Evolutionary conservation across 2,888 invertebrate genomes (phyloP), one percentile per base, ranked within the genome.

Genomic region (Microchrysa polita): DNA sequence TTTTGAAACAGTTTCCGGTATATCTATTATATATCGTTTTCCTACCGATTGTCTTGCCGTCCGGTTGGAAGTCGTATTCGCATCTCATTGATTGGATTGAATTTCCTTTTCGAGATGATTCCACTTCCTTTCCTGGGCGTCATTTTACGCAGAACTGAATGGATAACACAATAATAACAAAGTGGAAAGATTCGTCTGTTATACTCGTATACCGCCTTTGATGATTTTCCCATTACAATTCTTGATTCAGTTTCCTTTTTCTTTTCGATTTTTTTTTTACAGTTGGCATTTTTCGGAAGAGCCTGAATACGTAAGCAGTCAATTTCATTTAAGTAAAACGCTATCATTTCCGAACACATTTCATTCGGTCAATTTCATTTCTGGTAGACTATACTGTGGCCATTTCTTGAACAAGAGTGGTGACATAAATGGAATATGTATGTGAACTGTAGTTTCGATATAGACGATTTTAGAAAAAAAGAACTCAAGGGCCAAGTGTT

Each of bases 301-400:
- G 23, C n/a, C 27, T 20, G 60, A 60, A 27, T 27, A 23, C 14
- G 27, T 12, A 27, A 60, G 27, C 23, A 60, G 60, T 60, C 34
- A 22, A 60, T 60, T 60, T 60, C 60, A 60, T 60, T 60, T 60
- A 60, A 27, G 14, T 12, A 27, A 27, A 60, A 27, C 60, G 27
- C 60, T 14, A 60, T 60, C 60, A 60, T 60, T 60, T 60, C 60
- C 60, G 60, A 27, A 27, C 34, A 60, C 60, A 60, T 60, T 60
- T 60, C 34, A 60, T 60, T 60, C 34, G 60, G 34, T 60, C 60
- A 60, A 60, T 60, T 60, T 60, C 60, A 60, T 23, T 60, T 23
- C 4, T 60, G 27, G 60, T 27, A n/a, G n/a, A n/a, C n/a, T n/a
- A n/a, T n/a, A 7, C 27, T 34, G 27, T 48, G 48, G 48, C 10